phyloP scores from a whole-genome alignment of 2,888 invertebrate genomes.

The Pterostichus niger region DNA sequence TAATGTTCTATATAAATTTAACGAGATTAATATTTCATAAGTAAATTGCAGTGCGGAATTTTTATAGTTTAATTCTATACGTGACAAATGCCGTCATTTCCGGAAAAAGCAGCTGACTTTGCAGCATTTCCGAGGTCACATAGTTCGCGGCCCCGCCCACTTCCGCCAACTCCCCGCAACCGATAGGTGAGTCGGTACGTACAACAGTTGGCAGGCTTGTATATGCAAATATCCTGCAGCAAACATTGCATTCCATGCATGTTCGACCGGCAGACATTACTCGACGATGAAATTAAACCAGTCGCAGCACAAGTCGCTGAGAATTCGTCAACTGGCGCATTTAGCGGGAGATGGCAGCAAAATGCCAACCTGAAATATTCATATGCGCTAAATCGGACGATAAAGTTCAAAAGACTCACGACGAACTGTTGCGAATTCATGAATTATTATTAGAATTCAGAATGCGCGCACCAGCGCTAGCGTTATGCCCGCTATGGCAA shows the following conservation, averaged over 20 bases:
- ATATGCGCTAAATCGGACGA: slow-evolving; percentile 50
- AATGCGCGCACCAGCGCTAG: slow-evolving; percentile 41
- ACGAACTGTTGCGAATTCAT: slow-evolving; percentile 65
- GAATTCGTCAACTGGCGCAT: slow-evolving; percentile 48
- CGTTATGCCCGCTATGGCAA: slow-evolving; percentile 15
- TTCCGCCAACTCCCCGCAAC: not conserved
- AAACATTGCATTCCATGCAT: slow-evolving; percentile 63
- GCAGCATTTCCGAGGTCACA: slow-evolving; percentile 28
- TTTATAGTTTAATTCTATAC: slow-evolving; percentile 20
- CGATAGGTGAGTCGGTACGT: slow-evolving; percentile 47
- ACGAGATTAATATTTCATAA: slow-evolving; percentile 35
- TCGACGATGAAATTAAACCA: slow-evolving; percentile 53
- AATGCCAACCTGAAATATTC: slow-evolving; percentile 59
- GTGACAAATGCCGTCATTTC: slow-evolving; percentile 32
- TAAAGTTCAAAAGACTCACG: slow-evolving; percentile 59
- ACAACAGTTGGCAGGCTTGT: slow-evolving; percentile 63
- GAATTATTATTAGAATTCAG: slow-evolving; percentile 63
- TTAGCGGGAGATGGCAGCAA: slow-evolving; percentile 29
- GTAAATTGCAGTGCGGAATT: slow-evolving; percentile 31
- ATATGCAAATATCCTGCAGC: slow-evolving; percentile 62
- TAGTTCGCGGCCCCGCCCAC: not conserved
- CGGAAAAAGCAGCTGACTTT: slow-evolving; percentile 26
- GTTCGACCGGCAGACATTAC: slow-evolving; percentile 53
- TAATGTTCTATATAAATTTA: not conserved
- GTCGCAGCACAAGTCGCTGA: slow-evolving; percentile 50